These are phyloP conservation scores for Phaedon cochleariae DNA, from an alignment of 2,888 invertebrate genomes.

Conservation along the genomic window DNA sequence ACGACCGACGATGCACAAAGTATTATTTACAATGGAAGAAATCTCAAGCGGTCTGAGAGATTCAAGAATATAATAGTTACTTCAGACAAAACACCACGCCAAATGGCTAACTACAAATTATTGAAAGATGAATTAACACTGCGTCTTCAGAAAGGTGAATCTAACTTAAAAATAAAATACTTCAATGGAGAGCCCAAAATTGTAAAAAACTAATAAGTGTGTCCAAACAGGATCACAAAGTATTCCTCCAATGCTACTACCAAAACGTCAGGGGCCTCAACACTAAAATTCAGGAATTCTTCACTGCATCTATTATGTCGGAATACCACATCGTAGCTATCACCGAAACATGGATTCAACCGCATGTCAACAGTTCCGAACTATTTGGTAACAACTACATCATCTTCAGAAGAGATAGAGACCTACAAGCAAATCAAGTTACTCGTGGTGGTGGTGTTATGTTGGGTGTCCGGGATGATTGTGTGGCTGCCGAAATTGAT, in stretches of 20 bases:
- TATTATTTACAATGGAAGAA: too few species aligned
- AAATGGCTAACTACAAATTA: too few species aligned
- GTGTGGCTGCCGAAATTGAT: background rate
- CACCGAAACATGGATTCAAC: background rate
- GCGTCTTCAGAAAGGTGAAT: too few species aligned
- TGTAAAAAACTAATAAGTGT: background rate
- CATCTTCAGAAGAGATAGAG: background rate
- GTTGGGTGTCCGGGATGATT: background rate
- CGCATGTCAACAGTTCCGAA: background rate
- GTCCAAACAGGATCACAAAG: background rate
- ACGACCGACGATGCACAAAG: background rate
- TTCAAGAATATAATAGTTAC: slow-evolving; percentile 18
- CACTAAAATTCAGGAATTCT: slow-evolving; percentile 1
- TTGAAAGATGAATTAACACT: too few species aligned
- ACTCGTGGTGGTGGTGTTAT: background rate
- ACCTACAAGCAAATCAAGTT: background rate
- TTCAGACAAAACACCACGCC: slow-evolving; percentile 23
- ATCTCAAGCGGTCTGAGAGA: slow-evolving; percentile 20
- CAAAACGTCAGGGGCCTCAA: slow-evolving; percentile 18
- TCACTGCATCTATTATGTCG: background rate
- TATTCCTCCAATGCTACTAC: background rate
- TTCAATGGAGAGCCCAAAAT: background rate
- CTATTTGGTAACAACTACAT: slow-evolving; percentile 1
- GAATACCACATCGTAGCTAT: background rate
- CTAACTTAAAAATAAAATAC: too few species aligned